phyloP scores from a whole-genome alignment of 1,140 invertebrate species.

The Drosophila ercepeae region DNA sequence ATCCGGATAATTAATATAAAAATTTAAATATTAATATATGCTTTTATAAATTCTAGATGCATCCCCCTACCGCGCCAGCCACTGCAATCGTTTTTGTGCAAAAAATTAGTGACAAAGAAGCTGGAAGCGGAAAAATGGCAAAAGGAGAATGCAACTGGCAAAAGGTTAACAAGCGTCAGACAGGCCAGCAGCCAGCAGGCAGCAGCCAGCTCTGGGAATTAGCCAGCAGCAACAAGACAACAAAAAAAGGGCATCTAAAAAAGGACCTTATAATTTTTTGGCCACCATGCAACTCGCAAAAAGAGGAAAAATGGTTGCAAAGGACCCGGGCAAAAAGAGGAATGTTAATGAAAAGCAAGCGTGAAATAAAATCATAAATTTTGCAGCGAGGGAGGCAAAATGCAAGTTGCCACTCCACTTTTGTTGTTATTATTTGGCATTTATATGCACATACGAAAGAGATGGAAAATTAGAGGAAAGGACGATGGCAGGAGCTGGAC shows the following conservation, averaged over 20 bases:
- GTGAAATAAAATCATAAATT: conserved; percentile 83
- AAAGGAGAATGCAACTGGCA: conserved; percentile 60
- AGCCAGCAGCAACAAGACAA: conserved; percentile 34
- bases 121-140: conserved; percentile 35
- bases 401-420: conserved; percentile 9
- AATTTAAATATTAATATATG: not conserved
- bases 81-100: conserved; percentile 5
- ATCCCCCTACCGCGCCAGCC: not conserved
- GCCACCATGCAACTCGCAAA: conserved; percentile 30
- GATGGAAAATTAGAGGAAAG: conserved; percentile 10
- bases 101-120: conserved; percentile 71
- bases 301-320: conserved; percentile 33
- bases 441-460: conserved; percentile 40
- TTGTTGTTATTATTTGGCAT: conserved; percentile 64
- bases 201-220: conserved; percentile 46
- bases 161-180: conserved; percentile 78
- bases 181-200: conserved; percentile 35
- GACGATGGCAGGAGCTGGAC: conserved; percentile 12
- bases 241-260: conserved; percentile 21
- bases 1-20: not conserved
- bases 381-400: conserved; percentile 42
- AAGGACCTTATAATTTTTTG: conserved; percentile 74
- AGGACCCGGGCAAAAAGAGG: conserved; percentile 24
- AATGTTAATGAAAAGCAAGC: conserved; percentile 82
- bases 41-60: not conserved